Evolutionary conservation across 2,797 vertebrate species (phyloP), one percentile per base, ranked within the genome.

Genomic region (Hylomyscus alleni): DNA sequence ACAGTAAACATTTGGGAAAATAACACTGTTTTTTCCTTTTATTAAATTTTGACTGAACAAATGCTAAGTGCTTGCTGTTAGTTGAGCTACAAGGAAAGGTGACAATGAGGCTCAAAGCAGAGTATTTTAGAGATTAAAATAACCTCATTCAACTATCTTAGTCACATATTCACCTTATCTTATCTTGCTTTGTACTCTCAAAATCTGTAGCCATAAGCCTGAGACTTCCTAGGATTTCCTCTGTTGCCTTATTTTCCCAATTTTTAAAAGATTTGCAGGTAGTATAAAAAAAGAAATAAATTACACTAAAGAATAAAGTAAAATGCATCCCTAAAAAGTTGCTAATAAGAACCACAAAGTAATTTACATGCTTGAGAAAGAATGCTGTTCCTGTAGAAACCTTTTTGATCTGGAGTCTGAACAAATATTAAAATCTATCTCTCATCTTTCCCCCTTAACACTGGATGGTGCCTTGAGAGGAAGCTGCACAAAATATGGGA

Each of bases 41-140:
- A 97, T 97, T 98, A 97, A 98, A 96, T 96, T 98, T 97, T 97
- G 90, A 97, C 97, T 98, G 94, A 97, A 97, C 93, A 97, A 97
- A 98, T 97, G 96, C 90, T 97, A 97, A 97, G 84, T 93, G 75
- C 96, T 95, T 94, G 94, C 93, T 97, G 82, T 97, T 91, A 95
- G 81, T 37, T 88, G 95, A 96, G 84, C 90, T 93, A 84, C 47
- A 97, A 95, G 93, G 80, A 92, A 82, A 83, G 95, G 95, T 97
- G 87, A 75, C 82, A 94, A 82, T 47, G 17, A 95, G 75, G 37
- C 92, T 93, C 26, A 54, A 96, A 94, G 62, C 72, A 83, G 75
- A 84, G 47, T 85, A 44, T 96, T 92, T 89, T 87, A 90, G 93
- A 97, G 84, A 97, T 97, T 93, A 97, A 95, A 87, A 90, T 95